These are phyloP conservation scores for Pasiphila rectangulata DNA, from an alignment of 2,888 invertebrate species.

Conservation along the genomic window DNA sequence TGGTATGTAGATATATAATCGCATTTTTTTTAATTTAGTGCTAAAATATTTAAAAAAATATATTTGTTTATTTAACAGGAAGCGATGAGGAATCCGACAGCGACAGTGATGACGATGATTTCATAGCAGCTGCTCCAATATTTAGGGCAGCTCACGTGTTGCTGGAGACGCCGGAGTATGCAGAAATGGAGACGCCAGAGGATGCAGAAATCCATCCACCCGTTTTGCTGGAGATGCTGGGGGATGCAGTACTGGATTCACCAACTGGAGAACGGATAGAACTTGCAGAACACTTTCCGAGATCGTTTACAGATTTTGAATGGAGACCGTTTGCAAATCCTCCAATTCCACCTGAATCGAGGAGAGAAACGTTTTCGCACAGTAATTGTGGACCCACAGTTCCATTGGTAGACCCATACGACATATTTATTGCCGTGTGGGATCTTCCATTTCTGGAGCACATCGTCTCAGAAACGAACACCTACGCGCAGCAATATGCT, in stretches of 20 bases:
- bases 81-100: neutral
- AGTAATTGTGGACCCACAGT: slow-evolving; percentile 5
- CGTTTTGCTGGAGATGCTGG: too few species aligned
- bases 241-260: too few species aligned
- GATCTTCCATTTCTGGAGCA: neutral
- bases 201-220: too few species aligned
- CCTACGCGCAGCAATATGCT: neutral
- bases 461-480: neutral
- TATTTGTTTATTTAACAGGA: neutral
- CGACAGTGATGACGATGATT: neutral
- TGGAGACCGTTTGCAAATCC: slow-evolving; percentile 1
- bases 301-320: neutral
- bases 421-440: slow-evolving; percentile 3
- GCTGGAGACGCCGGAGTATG: too few species aligned
- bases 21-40: neutral
- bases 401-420: neutral
- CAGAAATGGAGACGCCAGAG: too few species aligned
- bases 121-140: neutral
- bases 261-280: neutral
- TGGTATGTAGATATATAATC: neutral
- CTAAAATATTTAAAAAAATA: neutral
- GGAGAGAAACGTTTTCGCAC: too few species aligned
- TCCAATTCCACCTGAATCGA: too few species aligned
- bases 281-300: neutral
- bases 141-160: neutral